phyloP scores from a whole-genome alignment of 2,888 invertebrate species.

The Lypha dubia region DNA sequence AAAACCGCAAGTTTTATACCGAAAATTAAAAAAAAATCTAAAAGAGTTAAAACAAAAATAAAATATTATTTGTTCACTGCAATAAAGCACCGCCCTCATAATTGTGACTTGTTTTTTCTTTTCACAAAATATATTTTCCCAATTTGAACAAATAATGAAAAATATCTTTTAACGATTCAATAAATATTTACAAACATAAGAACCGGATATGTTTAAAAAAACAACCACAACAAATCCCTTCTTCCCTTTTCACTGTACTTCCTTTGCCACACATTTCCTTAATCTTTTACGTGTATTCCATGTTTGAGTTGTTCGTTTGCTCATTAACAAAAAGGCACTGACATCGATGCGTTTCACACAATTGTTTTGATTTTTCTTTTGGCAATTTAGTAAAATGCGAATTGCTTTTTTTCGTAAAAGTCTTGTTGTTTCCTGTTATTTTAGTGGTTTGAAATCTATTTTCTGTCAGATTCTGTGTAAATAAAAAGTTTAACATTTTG shows the following conservation, averaged over 20 bases:
- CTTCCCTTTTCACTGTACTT: not conserved
- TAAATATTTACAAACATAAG: conserved; percentile 38
- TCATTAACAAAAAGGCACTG: conserved; percentile 61
- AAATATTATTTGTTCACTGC: not conserved
- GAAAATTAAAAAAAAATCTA: no score
- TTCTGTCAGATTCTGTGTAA: not conserved
- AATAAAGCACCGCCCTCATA: not conserved
- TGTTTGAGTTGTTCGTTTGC: not conserved
- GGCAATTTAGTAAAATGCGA: no score
- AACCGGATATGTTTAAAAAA: conserved; percentile 43
- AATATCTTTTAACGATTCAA: conserved; percentile 24
- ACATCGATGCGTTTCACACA: conserved; percentile 75
- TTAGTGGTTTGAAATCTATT: conserved; percentile 9
- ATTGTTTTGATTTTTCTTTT: not conserved
- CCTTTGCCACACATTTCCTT: not conserved
- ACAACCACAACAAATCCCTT: conserved; percentile 7
- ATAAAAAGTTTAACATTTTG: not conserved
- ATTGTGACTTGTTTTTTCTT: not conserved
- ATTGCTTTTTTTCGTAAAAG: not conserved
- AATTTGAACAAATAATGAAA: conserved; percentile 3
- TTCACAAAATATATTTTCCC: not conserved
- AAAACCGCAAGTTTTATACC: no score
- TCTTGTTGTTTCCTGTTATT: not conserved
- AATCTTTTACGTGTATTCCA: not conserved
- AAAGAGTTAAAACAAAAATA: not conserved